A percentile compares a stretch with the other conserved stretches of the same genome.
Conservation (phyloP, 2,113 vertebrate genomes). For the Hystrix cristata region DNA sequence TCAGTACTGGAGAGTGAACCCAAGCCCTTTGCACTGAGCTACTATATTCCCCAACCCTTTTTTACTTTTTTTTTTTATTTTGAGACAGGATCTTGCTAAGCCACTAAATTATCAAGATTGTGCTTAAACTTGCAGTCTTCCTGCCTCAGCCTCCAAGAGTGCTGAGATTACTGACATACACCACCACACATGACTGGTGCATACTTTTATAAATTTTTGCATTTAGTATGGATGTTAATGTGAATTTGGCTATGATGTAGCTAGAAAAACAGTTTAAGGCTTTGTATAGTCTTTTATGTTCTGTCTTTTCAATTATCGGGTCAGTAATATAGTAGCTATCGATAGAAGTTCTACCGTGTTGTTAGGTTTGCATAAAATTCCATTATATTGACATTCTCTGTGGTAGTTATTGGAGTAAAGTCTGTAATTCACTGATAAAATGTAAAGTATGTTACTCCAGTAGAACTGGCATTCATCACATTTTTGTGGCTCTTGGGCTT, state of each 20-base stretch:
- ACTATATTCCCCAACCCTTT: not conserved
- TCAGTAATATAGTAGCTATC: not conserved
- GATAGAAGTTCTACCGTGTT: not conserved
- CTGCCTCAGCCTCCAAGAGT: not conserved
- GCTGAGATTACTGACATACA: not conserved
- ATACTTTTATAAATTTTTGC: not conserved
- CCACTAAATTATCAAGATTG: not conserved
- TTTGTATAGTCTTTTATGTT: not conserved
- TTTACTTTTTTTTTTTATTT: not conserved
- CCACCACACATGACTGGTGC: not conserved
- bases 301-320: not conserved
- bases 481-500: slow-evolving; percentile 3
- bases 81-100: not conserved
- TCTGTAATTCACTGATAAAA: slow-evolving; percentile 29
- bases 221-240: not conserved
- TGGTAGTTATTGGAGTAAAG: not conserved
- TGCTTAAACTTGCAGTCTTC: not conserved
- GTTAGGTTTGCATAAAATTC: not conserved
- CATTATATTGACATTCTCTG: not conserved
- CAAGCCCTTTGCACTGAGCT: not conserved
- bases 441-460: not conserved
- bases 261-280: not conserved
- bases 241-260: not conserved
- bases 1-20: not conserved
- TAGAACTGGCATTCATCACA: slow-evolving; percentile 12